Percentiles rank a stretch among this genome's conserved stretches.
Evolutionary conservation across 2,888 invertebrate species (phyloP).

Genomic region (Hoplodrina blanda): DNA sequence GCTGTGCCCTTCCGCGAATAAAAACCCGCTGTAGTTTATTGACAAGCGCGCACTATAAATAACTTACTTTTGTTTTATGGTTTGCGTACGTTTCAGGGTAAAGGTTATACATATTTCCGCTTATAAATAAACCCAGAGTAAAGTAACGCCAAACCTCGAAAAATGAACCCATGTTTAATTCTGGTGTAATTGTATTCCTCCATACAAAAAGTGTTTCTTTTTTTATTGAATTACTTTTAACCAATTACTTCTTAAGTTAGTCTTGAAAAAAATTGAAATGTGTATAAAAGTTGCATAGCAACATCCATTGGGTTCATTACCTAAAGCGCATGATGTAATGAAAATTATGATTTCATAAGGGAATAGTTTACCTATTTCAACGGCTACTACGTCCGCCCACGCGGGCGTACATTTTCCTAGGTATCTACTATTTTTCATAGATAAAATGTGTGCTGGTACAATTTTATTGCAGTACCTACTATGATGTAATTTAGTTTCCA

Average conservation of each 20-base stretch:
- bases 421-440: slow-evolving; percentile 14
- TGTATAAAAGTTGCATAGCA: slow-evolving; percentile 24
- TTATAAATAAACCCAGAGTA: neutral
- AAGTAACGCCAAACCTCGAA: neutral
- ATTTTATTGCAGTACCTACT: neutral
- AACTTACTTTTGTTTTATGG: slow-evolving; percentile 67
- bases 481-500: neutral
- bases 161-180: neutral
- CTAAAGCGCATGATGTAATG: slow-evolving; percentile 44
- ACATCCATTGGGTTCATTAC: slow-evolving; percentile 21
- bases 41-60: slow-evolving; percentile 77
- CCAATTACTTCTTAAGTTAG: neutral
- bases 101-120: slow-evolving; percentile 14
- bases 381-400: slow-evolving; percentile 26
- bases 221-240: neutral
- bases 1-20: slow-evolving; percentile 78
- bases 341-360: slow-evolving; percentile 46
- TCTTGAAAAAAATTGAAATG: neutral
- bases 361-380: slow-evolving; percentile 39
- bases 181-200: too few species aligned
- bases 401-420: slow-evolving; percentile 15
- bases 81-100: slow-evolving; percentile 34
- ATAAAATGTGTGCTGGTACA: neutral
- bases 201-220: neutral
- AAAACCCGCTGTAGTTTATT: slow-evolving; percentile 73